Evolutionary conservation across 2,888 invertebrate genomes (phyloP), one percentile per base, ranked within the genome.

Genomic region (Drosophila niveifrons): DNA sequence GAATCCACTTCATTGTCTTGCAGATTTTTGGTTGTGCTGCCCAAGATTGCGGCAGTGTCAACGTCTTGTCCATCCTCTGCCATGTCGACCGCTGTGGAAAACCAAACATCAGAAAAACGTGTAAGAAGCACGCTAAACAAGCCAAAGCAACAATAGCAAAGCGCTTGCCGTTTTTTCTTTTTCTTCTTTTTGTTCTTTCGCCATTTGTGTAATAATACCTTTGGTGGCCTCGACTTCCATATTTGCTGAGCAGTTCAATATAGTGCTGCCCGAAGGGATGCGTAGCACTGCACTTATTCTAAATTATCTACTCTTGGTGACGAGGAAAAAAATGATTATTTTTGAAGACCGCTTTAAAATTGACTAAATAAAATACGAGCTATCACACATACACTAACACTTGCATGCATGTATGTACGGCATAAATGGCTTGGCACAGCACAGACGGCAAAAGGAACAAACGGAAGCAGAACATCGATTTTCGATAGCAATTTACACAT

Each of bases 1-100:
- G 75, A 76, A 29, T 76, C 68, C 18, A 76, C 46, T 57, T 72
- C 77, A 68, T 76, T 72, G 10, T 76, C 77, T 34, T 76, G 72
- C 11, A 76, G 48, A 41, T 56, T 67, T 59, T 63, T 63, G 2
- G 52, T 18, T 29, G 31, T 56, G 17, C 44, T 31, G 8, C 17
- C 18, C 23, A 62, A 15, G 9, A 18, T 36, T 2, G 39, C 8
- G 10, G 29, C 18, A 7, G 31, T 29, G 39, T 58, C 72, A 23
- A 41, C 48, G 10, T 10, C 11, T 36, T 66, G 56, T 11, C 4
- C 63, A 15, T 59, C 56, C 47, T 59, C 72, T 9, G 56, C 34
- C 11, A 66, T 56, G 31, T 68, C 56, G 31, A 52, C 57, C 28
- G 9, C 75, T 76, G 11, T 3, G 64, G 34, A 11, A 36, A n/a